phyloP scores from a whole-genome alignment of 2,113 vertebrate genomes.

The Clinocottus analis region DNA sequence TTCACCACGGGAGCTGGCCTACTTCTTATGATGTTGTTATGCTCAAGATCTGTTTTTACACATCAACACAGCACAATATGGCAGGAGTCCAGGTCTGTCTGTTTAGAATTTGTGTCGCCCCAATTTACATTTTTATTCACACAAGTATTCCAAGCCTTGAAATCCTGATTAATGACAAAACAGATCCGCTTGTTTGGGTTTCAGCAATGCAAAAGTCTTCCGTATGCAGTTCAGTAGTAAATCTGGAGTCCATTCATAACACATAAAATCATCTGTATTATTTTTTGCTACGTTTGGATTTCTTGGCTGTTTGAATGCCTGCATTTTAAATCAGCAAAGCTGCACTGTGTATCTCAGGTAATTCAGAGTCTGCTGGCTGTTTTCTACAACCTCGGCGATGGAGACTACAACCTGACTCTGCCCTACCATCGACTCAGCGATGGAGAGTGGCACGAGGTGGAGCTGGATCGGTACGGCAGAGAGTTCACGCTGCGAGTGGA shows the following conservation, averaged over 20 bases:
- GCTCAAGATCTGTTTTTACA: constrained; percentile 46
- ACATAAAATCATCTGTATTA: constrained; percentile 9
- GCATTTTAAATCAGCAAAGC: not conserved
- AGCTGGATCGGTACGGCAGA: constrained; percentile 87
- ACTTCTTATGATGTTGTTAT: constrained; percentile 52
- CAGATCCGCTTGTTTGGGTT: constrained; percentile 1
- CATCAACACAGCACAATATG: constrained; percentile 21
- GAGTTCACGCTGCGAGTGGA: constrained; percentile 89
- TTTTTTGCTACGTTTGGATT: not conserved
- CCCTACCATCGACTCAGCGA: constrained; percentile 84
- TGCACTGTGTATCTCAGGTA: constrained; percentile 74
- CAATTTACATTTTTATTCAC: constrained; percentile 31
- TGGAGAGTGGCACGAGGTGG: constrained; percentile 89
- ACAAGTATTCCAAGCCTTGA: not conserved
- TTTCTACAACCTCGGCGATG: constrained; percentile 91
- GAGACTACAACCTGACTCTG: constrained; percentile 85
- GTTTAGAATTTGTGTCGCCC: constrained; percentile 40
- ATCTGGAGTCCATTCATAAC: not conserved
- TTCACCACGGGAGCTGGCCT: constrained; percentile 46
- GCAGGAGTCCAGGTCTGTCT: constrained; percentile 34
- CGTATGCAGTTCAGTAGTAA: not conserved
- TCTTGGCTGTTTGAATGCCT: not conserved
- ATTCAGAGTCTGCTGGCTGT: constrained; percentile 85
- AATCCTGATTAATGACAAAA: constrained; percentile 27
- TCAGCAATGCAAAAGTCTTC: not conserved